Evolutionary conservation across 1,140 invertebrate genomes (phyloP), one percentile per base, ranked within the genome.

Genomic region (Metopolophium dirhodum): DNA sequence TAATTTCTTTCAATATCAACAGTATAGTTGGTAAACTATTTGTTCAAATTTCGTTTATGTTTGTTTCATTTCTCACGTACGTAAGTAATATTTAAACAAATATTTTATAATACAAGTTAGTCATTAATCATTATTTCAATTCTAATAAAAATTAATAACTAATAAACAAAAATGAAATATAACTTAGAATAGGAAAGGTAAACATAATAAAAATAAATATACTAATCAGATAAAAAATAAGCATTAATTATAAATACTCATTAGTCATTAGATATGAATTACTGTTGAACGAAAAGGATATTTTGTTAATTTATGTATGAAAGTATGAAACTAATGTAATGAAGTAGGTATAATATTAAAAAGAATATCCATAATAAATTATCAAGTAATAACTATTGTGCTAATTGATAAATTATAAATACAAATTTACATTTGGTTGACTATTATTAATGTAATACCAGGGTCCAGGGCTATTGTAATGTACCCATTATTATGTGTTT

Each of bases 61-160:
- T 45, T 41, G 83, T 85, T 85, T 41, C 6, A 85, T 85, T 85
- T 45, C 9, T 85, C 37, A 11, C 1, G 82, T 41, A 26, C 1
- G 45, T 23, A 41, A 26, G 37, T 23, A 37, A 45, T 45, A 26
- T 85, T 23, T 85, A 85, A 41, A 35, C 9, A 49, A 88, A 88
- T 86, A 47, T 87, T 87, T 87, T 26, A 87, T 22, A 54, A 89
- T 54, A 54, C 20, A 54, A 6, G 20, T 89, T 89, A 89, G 47
- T 35, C n/a, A 37, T 37, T 54, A 89, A 37, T 89, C 54, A 35
- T 89, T 54, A 89, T 54, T 89, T 49, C 47, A 86, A n/a, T 47
- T 89, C 51, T 11, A 88, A 89, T 35, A 37, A 1, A 37, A 35
- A 89, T 51, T 11, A 35, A 54, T 37, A 51, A 89, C 22, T 54